Conservation (phyloP, 1,140 invertebrate species). For the Panagrolaimus sp. region DNA sequence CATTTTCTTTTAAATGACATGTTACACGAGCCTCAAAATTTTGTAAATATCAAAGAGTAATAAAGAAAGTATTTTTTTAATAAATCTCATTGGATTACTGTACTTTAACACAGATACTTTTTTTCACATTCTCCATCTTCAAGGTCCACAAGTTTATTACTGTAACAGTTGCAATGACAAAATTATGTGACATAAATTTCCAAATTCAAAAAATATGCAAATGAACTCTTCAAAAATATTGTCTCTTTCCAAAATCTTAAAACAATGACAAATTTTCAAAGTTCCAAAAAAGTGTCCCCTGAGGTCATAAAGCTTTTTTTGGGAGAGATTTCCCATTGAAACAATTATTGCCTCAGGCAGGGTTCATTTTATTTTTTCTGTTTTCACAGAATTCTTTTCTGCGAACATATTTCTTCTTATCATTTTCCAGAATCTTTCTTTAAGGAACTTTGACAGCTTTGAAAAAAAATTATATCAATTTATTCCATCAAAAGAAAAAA, state of each 20-base stretch:
- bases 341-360: neutral
- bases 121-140: no score
- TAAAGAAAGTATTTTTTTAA: no score
- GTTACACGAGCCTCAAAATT: no score
- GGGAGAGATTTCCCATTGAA: neutral
- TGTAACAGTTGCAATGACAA: no score
- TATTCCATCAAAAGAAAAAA: neutral
- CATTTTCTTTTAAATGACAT: no score
- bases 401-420: neutral
- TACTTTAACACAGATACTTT: no score
- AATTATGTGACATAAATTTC: no score
- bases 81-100: no score
- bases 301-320: neutral
- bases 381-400: neutral
- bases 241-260: neutral
- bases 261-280: neutral
- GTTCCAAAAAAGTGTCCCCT: no score
- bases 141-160: no score
- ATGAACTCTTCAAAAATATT: constrained; percentile 10
- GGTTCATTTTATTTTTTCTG: neutral
- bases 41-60: no score
- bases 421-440: no score
- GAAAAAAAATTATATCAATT: neutral
- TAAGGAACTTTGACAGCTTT: neutral
- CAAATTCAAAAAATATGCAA: constrained; percentile 6